phyloP scores from a whole-genome alignment of 1,140 invertebrate genomes.

The Tetramorium alpestre region DNA sequence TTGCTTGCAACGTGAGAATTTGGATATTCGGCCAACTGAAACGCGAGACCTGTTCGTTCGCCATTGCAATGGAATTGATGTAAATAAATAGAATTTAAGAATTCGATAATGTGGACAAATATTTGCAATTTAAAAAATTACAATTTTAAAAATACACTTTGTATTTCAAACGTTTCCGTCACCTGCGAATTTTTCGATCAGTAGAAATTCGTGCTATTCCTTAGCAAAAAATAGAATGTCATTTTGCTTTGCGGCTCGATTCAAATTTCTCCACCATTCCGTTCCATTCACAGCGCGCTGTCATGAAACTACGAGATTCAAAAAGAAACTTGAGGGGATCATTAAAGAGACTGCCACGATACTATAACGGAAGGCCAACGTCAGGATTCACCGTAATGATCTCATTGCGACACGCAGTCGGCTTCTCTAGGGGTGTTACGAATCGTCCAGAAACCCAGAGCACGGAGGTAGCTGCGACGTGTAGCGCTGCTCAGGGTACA shows the following conservation, averaged over 20 bases:
- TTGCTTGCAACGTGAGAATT: conserved; percentile 49
- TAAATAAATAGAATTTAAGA: neutral
- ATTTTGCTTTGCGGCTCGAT: neutral
- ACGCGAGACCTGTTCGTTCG: conserved; percentile 12
- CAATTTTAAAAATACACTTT: neutral
- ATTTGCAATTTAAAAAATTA: neutral
- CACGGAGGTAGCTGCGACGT: conserved; percentile 61
- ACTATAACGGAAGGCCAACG: conserved; percentile 1
- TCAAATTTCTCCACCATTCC: neutral
- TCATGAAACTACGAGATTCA: neutral
- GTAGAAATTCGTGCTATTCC: neutral
- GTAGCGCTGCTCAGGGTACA: conserved; percentile 58
- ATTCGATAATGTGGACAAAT: neutral
- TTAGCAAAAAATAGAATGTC: neutral
- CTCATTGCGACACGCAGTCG: conserved; percentile 27
- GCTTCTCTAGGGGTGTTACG: conserved; percentile 50
- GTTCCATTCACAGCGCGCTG: neutral
- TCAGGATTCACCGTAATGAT: conserved; percentile 47
- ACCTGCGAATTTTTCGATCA: neutral
- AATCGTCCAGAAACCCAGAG: conserved; percentile 58
- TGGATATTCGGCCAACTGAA: conserved; percentile 8
- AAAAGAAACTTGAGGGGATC: conserved; percentile 12
- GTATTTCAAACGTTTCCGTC: neutral
- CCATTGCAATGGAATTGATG: neutral
- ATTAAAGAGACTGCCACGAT: conserved; percentile 22